Evolutionary conservation across 1,140 invertebrate genomes (phyloP), one percentile per base, ranked within the genome.

Genomic region (Tetraneura akinire): DNA sequence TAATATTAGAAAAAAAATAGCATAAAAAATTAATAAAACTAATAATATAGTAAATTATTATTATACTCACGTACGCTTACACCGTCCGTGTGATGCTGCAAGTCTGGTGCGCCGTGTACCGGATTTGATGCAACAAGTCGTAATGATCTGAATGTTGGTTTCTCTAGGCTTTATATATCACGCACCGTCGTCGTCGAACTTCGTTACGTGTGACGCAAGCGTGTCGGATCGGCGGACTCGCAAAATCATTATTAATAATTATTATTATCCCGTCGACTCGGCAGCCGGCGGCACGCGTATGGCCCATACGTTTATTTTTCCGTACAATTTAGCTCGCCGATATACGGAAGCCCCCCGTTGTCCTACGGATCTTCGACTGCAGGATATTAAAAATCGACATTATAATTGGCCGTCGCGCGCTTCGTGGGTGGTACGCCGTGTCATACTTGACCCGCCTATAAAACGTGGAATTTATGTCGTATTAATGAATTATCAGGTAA

Each of bases 51-150:
- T n/a, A n/a, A n/a, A n/a, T n/a, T n/a, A n/a, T n/a, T n/a, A n/a
- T n/a, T n/a, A n/a, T 71, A 71, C 68, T 71, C 47, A 71, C 68
- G 68, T 49, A 71, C 8, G n/a, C n/a, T n/a, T n/a, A n/a, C n/a
- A n/a, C n/a, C n/a, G 29, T 68, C 21, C n/a, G 18, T 13, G 11
- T 45, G 68, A 51, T n/a, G n/a, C n/a, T n/a, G n/a, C n/a, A 71
- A 60, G 32, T 62, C 23, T n/a, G 29, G 26, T 47, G 55, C 74
- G 74, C 74, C 74, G 74, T 78, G 53, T 78, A 62, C 53, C 18
- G 53, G 51, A 45, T 45, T 42, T 23, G 37, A 78, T 78, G 74
- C 74, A 78, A 78, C 55, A 62, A 78, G 74, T 78, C 74, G 74
- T 78, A 78, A 78, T 78, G 74, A 78, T 78, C 53, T 62, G 74